phyloP scores from a whole-genome alignment of 2,113 vertebrate genomes.

The Catharus fuscescens region DNA sequence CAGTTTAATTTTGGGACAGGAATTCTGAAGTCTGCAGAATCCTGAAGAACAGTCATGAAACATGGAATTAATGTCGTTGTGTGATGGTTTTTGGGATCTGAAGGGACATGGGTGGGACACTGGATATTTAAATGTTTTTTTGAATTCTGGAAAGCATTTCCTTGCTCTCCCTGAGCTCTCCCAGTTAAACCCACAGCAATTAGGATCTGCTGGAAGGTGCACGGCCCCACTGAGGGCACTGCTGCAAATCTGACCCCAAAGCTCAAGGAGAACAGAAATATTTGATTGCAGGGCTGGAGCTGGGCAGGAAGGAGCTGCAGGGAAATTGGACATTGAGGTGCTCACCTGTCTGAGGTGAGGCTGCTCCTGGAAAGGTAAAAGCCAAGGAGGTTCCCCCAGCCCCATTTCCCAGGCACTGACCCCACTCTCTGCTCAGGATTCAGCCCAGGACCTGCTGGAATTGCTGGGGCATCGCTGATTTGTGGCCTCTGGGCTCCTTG shows the following conservation, averaged over 20 bases:
- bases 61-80: background rate
- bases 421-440: background rate
- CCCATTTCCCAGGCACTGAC: background rate
- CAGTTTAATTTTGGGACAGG: background rate
- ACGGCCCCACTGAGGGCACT: background rate
- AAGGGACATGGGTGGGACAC: background rate
- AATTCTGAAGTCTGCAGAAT: background rate
- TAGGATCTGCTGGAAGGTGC: background rate
- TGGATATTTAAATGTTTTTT: background rate
- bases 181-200: background rate
- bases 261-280: background rate
- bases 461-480: background rate
- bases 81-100: background rate
- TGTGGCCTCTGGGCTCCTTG: background rate
- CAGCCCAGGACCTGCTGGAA: background rate
- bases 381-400: background rate
- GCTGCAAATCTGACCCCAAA: background rate
- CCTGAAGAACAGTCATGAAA: background rate
- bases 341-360: background rate
- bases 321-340: rapidly evolving
- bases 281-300: background rate
- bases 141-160: background rate
- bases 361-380: background rate
- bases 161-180: background rate
- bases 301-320: background rate